A percentile compares a stretch with the other conserved stretches of the same genome.
These are phyloP conservation scores for Carassius carassius DNA, from an alignment of 2,113 vertebrate species.

Conservation along the genomic window DNA sequence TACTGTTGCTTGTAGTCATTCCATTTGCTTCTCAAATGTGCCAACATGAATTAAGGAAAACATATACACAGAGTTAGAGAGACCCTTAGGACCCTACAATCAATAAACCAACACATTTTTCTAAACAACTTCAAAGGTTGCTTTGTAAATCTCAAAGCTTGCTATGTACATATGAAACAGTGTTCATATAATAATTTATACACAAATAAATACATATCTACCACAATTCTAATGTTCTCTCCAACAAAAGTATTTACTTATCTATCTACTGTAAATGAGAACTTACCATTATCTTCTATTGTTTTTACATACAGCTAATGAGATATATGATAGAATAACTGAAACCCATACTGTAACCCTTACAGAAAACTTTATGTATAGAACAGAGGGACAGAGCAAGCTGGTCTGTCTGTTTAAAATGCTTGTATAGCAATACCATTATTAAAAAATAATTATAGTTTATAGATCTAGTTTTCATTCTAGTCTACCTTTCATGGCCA, in stretches of 20 bases:
- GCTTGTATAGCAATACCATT: too few species aligned
- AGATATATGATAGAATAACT: not conserved
- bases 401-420: not conserved
- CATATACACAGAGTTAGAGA: not conserved
- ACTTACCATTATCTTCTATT: not conserved
- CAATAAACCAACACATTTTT: conserved; percentile 10
- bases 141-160: conserved; percentile 7
- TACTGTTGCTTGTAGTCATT: conserved; percentile 69
- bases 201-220: not conserved
- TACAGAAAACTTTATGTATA: too few species aligned
- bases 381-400: not conserved
- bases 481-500: too few species aligned
- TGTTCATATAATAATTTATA: not conserved
- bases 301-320: not conserved
- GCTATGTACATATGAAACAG: not conserved
- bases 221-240: not conserved
- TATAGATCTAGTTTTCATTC: too few species aligned
- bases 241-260: not conserved
- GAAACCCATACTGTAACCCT: too few species aligned
- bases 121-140: conserved; percentile 14
- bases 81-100: conserved; percentile 21
- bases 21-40: conserved; percentile 67
- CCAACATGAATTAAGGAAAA: conserved; percentile 39
- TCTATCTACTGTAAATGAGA: not conserved
- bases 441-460: too few species aligned